These are phyloP conservation scores for Silurus lanzhouensis DNA, from an alignment of 2,797 vertebrate species.

Conservation along the genomic window DNA sequence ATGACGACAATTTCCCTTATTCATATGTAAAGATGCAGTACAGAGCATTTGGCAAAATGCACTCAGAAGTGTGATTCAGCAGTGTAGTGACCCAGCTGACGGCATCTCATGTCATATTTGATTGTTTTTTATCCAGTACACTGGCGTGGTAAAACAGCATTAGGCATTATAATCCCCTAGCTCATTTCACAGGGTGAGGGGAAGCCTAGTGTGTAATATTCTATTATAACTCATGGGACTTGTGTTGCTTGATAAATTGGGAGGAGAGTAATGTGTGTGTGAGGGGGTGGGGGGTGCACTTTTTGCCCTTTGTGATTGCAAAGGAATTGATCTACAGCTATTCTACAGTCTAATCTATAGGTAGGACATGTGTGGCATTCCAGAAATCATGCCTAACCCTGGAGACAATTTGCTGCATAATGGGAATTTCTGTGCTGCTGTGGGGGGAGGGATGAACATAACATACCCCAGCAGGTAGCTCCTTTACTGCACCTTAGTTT, in stretches of 20 bases:
- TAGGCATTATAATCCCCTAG: slow-evolving; percentile 46
- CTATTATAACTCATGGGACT: slow-evolving; percentile 45
- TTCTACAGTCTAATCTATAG: slow-evolving; percentile 48
- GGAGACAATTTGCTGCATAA: slow-evolving; percentile 49
- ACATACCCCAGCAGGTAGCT: slow-evolving; percentile 30
- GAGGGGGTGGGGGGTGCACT: slow-evolving; percentile 25
- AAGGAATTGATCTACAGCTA: slow-evolving; percentile 59
- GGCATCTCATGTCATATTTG: slow-evolving; percentile 57
- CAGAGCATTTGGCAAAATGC: background rate
- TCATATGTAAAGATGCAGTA: slow-evolving; percentile 9
- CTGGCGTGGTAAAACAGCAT: slow-evolving; percentile 39
- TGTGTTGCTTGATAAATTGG: background rate
- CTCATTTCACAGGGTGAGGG: slow-evolving; percentile 49
- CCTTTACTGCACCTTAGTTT: slow-evolving; percentile 41
- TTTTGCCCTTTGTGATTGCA: slow-evolving; percentile 58
- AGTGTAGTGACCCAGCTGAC: slow-evolving; percentile 45
- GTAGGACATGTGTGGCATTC: slow-evolving; percentile 46
- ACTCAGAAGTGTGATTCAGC: slow-evolving; percentile 60
- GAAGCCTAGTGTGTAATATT: slow-evolving; percentile 52
- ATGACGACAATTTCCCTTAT: background rate
- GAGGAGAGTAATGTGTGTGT: slow-evolving; percentile 11
- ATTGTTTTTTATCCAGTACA: slow-evolving; percentile 60
- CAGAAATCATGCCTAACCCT: slow-evolving; percentile 44
- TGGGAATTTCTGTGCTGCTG: slow-evolving; percentile 60
- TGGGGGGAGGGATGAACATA: slow-evolving; percentile 25